A percentile compares a stretch with the other conserved stretches of the same genome.
phyloP scores from a whole-genome alignment of 1,140 invertebrate genomes.

The Bombus pyrosoma region DNA sequence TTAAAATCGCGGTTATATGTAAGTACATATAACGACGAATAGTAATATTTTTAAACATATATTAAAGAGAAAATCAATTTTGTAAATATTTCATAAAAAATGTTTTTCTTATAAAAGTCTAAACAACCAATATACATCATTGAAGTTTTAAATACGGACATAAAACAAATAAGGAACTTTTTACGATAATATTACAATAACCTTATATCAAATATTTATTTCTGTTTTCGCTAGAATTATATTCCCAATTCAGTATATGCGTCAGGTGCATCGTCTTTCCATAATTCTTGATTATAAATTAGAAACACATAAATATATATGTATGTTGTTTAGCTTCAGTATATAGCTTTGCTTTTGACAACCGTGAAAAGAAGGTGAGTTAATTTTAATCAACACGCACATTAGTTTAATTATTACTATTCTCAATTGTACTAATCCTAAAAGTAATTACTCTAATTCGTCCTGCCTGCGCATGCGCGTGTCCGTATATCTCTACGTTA shows the following conservation, averaged over 20 bases:
- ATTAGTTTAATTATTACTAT: slow-evolving; percentile 30
- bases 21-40: too few relatives aligned
- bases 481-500: not conserved
- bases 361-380: not conserved
- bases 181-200: not conserved
- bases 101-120: not conserved
- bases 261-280: not conserved
- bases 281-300: not conserved
- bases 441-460: not conserved
- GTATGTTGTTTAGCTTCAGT: not conserved
- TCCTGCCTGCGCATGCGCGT: slow-evolving; percentile 3
- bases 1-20: slow-evolving; percentile 18
- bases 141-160: not conserved
- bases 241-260: not conserved
- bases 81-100: not conserved
- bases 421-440: slow-evolving; percentile 11
- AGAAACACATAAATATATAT: not conserved
- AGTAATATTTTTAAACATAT: not conserved
- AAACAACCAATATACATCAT: not conserved
- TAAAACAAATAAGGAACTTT: not conserved
- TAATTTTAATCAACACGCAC: not conserved
- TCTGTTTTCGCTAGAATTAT: not conserved
- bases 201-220: not conserved
- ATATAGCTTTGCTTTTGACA: not conserved
- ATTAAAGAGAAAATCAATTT: not conserved